Percentiles rank a stretch among this genome's conserved stretches.
phyloP scores from a whole-genome alignment of 2,888 invertebrate species.

The Drosophila rubida region DNA sequence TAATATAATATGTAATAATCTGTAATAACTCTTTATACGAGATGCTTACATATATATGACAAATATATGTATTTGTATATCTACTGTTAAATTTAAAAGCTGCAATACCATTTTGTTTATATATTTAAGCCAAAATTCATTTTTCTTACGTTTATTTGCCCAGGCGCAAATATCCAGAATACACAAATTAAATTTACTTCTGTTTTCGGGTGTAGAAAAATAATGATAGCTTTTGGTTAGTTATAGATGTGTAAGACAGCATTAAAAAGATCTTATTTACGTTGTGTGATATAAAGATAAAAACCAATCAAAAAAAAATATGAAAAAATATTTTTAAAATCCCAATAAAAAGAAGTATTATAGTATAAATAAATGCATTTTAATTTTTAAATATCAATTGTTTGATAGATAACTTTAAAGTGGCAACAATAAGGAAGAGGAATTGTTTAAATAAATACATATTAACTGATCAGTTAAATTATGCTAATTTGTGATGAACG shows the following conservation, averaged over 20 bases:
- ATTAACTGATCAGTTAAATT: not conserved
- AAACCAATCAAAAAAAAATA: slow-evolving; percentile 71
- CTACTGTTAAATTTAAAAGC: slow-evolving; percentile 59
- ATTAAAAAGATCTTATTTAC: slow-evolving; percentile 76
- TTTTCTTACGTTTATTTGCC: slow-evolving; percentile 40
- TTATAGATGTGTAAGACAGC: slow-evolving; percentile 71
- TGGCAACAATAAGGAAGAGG: not conserved
- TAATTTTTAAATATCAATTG: slow-evolving; percentile 10
- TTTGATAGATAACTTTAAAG: not conserved
- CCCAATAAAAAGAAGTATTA: slow-evolving; percentile 83
- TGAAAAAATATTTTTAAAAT: slow-evolving; percentile 74
- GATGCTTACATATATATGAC: slow-evolving; percentile 38
- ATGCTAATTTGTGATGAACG: not conserved
- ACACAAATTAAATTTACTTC: slow-evolving; percentile 42
- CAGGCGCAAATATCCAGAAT: slow-evolving; percentile 49
- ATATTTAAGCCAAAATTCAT: slow-evolving; percentile 50
- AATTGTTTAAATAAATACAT: not conserved
- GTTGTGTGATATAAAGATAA: slow-evolving; percentile 83
- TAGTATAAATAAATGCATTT: slow-evolving; percentile 36
- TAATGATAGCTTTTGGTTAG: slow-evolving; percentile 55
- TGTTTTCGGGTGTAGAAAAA: slow-evolving; percentile 61
- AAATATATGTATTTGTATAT: slow-evolving; percentile 39
- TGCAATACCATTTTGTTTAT: slow-evolving; percentile 66
- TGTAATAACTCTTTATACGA: slow-evolving; percentile 57
- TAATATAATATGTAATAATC: slow-evolving; percentile 56